Percentiles rank a stretch among this genome's conserved stretches.
Evolutionary conservation across 2,888 invertebrate species (phyloP).

Genomic region (Heterodera filipjevi): DNA sequence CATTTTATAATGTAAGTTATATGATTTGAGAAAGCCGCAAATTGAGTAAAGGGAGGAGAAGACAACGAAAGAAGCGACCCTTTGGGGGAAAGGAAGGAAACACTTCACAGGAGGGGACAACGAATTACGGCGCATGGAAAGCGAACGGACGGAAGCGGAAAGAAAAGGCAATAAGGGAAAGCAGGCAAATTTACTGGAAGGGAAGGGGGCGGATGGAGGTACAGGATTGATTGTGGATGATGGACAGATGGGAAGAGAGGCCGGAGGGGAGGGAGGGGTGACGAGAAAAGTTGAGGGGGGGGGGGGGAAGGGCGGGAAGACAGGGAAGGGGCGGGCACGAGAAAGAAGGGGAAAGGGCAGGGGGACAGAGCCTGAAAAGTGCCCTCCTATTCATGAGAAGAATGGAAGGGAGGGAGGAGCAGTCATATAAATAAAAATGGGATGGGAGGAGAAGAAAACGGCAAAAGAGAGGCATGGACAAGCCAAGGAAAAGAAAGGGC

Average conservation of each 20-base stretch:
- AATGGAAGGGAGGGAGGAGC: not conserved
- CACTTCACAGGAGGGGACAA: conserved; percentile 14
- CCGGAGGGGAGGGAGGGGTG: not conserved
- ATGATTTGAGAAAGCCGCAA: not conserved
- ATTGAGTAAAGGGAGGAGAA: not conserved
- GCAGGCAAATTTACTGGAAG: not conserved
- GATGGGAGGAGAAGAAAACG: not conserved
- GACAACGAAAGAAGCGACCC: not conserved
- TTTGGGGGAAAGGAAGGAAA: conserved; percentile 14
- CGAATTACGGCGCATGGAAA: conserved; percentile 11
- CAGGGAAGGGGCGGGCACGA: not conserved
- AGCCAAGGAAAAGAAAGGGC: not conserved
- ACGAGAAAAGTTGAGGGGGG: not conserved
- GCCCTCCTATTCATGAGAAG: not conserved
- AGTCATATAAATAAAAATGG: conserved; percentile 5
- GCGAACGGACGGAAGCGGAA: not conserved
- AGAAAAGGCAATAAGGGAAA: not conserved
- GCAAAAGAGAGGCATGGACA: not conserved
- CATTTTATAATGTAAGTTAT: not conserved
- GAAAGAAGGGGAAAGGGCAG: not conserved
- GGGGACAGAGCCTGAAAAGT: not conserved
- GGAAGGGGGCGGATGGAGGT: not conserved
- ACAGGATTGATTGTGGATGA: not conserved
- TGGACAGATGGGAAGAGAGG: not conserved
- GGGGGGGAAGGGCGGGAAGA: not conserved